phyloP scores from a whole-genome alignment of 2,797 vertebrate genomes.

The Chelidonichthys spinosus region DNA sequence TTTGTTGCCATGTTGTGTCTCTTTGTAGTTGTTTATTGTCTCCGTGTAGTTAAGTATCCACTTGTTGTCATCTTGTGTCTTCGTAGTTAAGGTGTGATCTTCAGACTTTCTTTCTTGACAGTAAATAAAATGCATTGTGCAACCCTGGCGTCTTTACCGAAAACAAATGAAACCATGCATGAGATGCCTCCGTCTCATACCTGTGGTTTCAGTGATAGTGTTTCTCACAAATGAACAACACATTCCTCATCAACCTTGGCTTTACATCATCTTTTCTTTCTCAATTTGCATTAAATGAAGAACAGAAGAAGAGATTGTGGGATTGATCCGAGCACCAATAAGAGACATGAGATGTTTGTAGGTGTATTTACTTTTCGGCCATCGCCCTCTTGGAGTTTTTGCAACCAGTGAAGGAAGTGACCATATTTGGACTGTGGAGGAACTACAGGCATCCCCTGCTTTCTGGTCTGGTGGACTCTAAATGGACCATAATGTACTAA shows the following conservation, averaged over 20 bases:
- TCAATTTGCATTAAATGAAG: not conserved
- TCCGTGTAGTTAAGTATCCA: too few relatives aligned
- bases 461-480: too few relatives aligned
- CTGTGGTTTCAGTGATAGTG: not conserved
- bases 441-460: too few relatives aligned
- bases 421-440: too few relatives aligned
- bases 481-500: too few relatives aligned
- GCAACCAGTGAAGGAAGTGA: too few relatives aligned
- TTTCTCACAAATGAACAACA: not conserved
- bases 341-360: not conserved
- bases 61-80: too few relatives aligned
- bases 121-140: slow-evolving; percentile 6
- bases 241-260: not conserved
- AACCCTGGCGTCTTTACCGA: not conserved
- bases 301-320: not conserved
- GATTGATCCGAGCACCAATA: not conserved
- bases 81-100: too few relatives aligned
- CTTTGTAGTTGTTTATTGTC: too few relatives aligned
- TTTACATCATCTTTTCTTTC: not conserved
- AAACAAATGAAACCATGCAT: slow-evolving; percentile 1
- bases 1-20: too few relatives aligned
- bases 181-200: not conserved
- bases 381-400: too few relatives aligned
- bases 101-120: not conserved
- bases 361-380: too few relatives aligned